Evolutionary conservation across 2,888 invertebrate genomes (phyloP).

Genomic region (Dicycla oo): DNA sequence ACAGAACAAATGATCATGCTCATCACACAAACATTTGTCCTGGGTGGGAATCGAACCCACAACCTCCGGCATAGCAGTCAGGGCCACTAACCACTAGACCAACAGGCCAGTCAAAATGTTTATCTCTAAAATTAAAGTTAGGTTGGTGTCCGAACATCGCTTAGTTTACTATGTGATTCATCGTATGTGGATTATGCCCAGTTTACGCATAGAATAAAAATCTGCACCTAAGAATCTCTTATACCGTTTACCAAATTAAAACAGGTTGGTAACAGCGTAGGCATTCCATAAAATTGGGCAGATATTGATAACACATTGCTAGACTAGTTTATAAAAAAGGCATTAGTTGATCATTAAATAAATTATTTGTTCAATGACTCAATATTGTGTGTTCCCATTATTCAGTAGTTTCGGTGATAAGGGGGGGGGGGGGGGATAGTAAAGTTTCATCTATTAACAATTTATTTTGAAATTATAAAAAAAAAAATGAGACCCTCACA

Average conservation of each 20-base stretch:
- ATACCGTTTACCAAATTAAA: background rate
- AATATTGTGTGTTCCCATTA: background rate
- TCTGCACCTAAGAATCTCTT: background rate
- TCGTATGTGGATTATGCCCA: no score
- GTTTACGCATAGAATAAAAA: background rate
- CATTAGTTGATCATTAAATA: background rate
- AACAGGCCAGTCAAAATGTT: no score
- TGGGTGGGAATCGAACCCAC: no score
- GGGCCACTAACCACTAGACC: no score
- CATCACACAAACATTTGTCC: no score
- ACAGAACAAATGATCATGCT: no score
- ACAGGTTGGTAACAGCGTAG: background rate
- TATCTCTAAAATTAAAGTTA: background rate
- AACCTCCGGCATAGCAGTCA: no score
- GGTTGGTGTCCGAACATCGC: background rate
- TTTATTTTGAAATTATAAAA: no score
- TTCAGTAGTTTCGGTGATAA: no score
- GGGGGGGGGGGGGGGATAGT: no score
- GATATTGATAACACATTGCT: slow-evolving; percentile 3
- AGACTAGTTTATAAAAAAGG: background rate
- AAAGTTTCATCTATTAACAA: no score
- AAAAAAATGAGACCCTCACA: no score
- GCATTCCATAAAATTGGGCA: background rate
- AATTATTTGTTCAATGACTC: slow-evolving; percentile 3
- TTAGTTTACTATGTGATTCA: background rate